Percentiles rank a stretch among this genome's conserved stretches.
Conservation (phyloP, 37 sponge, comb jelly and placozoan species). For the Cladorhizidae sp. region DNA sequence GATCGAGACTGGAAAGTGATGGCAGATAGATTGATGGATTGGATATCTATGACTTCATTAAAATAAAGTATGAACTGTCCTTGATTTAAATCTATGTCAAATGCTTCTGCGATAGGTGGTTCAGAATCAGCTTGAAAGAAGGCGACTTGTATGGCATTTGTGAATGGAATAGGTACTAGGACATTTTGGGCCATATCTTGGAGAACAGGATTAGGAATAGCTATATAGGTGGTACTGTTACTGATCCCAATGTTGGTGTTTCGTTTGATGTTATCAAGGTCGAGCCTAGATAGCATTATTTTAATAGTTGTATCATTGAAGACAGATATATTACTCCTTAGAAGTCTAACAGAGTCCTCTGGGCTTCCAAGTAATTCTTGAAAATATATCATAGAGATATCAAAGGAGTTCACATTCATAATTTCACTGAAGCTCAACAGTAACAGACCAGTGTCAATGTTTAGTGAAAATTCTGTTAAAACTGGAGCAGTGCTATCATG, state of each 20-base stretch:
- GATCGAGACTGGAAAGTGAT: slow-evolving; percentile 63
- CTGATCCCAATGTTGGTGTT: slow-evolving; percentile 45
- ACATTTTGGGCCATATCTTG: slow-evolving; percentile 76
- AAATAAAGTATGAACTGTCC: slow-evolving; percentile 74
- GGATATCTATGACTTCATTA: slow-evolving; percentile 73
- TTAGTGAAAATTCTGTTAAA: slow-evolving; percentile 43
- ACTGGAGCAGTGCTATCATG: slow-evolving; percentile 51
- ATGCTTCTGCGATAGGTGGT: slow-evolving; percentile 63
- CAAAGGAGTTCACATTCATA: slow-evolving; percentile 67
- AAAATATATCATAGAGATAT: slow-evolving; percentile 54
- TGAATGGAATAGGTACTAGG: slow-evolving; percentile 25
- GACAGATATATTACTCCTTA: slow-evolving; percentile 5
- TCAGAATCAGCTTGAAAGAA: slow-evolving; percentile 46
- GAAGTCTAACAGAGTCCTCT: background rate
- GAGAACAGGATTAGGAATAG: slow-evolving; percentile 40
- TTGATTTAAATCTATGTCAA: slow-evolving; percentile 71
- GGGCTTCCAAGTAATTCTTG: slow-evolving; percentile 21
- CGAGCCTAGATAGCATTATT: slow-evolving; percentile 38
- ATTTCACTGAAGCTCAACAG: slow-evolving; percentile 67
- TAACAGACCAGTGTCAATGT: slow-evolving; percentile 50
- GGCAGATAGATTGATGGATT: slow-evolving; percentile 29
- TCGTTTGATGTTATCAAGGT: slow-evolving; percentile 79
- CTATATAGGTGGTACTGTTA: slow-evolving; percentile 27
- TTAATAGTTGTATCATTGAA: slow-evolving; percentile 59
- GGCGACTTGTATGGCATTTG: slow-evolving; percentile 20